Evolutionary conservation across 2,113 vertebrate genomes (phyloP).

Genomic region (Upupa epops): DNA sequence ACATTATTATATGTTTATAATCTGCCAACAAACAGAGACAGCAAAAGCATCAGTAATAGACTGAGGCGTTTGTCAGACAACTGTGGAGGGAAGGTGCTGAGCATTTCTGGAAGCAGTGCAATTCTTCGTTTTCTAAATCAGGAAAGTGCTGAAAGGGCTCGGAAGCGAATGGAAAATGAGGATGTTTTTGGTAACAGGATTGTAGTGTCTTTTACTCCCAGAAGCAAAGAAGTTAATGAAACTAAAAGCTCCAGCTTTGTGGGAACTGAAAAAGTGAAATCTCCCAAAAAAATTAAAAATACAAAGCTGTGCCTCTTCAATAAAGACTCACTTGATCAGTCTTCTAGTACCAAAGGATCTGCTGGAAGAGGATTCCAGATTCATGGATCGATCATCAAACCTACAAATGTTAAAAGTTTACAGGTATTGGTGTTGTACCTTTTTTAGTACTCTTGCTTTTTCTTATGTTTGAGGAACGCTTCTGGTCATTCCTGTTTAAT

Average conservation of each 20-base stretch:
- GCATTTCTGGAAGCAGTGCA: conserved; percentile 86
- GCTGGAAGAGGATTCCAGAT: conserved; percentile 79
- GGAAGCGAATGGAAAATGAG: conserved; percentile 97
- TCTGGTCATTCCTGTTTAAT: neutral
- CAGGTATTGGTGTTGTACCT: conserved; percentile 66
- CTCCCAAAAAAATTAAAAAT: conserved; percentile 87
- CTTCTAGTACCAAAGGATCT: conserved; percentile 78
- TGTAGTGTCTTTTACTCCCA: conserved; percentile 87
- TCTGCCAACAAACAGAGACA: conserved; percentile 91
- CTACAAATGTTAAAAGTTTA: conserved; percentile 88
- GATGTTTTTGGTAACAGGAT: conserved; percentile 95
- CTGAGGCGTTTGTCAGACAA: conserved; percentile 95
- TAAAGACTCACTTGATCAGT: conserved; percentile 80
- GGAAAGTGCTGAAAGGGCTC: conserved; percentile 89
- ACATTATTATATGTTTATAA: conserved; percentile 95
- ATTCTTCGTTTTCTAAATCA: conserved; percentile 91
- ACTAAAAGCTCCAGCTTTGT: conserved; percentile 72
- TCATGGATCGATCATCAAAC: conserved; percentile 76
- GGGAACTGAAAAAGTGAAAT: conserved; percentile 84
- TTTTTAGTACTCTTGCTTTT: neutral
- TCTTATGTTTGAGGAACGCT: neutral
- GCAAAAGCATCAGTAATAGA: conserved; percentile 90
- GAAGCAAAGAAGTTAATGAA: conserved; percentile 77
- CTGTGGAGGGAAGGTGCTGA: conserved; percentile 96
- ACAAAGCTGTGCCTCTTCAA: conserved; percentile 80